Evolutionary conservation across 2,113 vertebrate species (phyloP).

Genomic region (Tragulus kanchil): DNA sequence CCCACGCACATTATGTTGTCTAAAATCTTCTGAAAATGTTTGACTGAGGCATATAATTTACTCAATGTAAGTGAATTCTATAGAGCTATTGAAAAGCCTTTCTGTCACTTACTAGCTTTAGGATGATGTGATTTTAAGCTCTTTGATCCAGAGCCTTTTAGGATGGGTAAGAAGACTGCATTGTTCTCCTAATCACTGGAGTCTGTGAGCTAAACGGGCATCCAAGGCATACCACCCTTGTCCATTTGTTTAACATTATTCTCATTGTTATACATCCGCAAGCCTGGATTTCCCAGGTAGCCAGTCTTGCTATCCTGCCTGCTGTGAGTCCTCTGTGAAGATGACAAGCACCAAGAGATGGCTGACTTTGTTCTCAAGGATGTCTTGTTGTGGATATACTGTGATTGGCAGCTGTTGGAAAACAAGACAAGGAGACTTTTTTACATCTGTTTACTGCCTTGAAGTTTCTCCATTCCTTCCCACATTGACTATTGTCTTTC

Average conservation of each 20-base stretch:
- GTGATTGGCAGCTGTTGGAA: constrained; percentile 90
- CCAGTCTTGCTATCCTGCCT: constrained; percentile 82
- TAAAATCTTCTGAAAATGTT: constrained; percentile 64
- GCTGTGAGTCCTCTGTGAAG: constrained; percentile 85
- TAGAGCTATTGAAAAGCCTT: constrained; percentile 19
- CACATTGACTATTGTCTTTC: constrained; percentile 90
- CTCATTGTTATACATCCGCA: constrained; percentile 65
- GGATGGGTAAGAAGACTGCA: no score
- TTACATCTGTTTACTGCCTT: constrained; percentile 91
- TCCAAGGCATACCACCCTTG: constrained; percentile 51
- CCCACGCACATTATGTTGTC: not conserved
- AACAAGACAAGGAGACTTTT: constrained; percentile 90
- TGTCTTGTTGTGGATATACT: constrained; percentile 85
- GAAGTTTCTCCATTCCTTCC: constrained; percentile 87
- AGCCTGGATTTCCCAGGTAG: constrained; percentile 84
- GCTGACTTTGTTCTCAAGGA: constrained; percentile 80
- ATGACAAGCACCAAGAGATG: constrained; percentile 78
- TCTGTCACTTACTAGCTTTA: constrained; percentile 63
- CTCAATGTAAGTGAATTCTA: constrained; percentile 10
- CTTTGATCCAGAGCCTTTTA: constrained; percentile 36
- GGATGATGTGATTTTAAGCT: constrained; percentile 60
- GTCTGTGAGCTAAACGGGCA: constrained; percentile 70
- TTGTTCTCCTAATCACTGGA: constrained; percentile 84
- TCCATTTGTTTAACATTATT: constrained; percentile 84
- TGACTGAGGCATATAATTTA: constrained; percentile 47